Conservation (phyloP, 2,797 vertebrate genomes). For the Sylvilagus floridanus region DNA sequence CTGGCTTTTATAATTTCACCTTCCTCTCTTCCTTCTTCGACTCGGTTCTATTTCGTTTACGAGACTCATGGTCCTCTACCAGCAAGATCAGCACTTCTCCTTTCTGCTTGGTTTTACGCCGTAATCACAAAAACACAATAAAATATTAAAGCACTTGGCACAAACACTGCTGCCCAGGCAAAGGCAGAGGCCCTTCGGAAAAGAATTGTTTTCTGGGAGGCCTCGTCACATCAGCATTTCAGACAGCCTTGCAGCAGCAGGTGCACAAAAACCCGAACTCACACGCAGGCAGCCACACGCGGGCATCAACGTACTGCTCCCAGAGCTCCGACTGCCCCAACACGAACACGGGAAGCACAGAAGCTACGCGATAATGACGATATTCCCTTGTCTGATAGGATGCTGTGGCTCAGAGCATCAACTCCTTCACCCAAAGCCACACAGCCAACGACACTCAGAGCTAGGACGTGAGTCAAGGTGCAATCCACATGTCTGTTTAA, state of each 20-base stretch:
- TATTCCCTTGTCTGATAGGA: neutral
- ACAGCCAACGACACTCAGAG: neutral
- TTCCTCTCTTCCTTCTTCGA: neutral
- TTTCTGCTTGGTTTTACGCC: conserved; percentile 29
- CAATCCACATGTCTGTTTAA: neutral
- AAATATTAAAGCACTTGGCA: conserved; percentile 67
- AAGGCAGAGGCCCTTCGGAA: neutral
- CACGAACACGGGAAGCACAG: neutral
- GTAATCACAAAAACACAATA: conserved; percentile 46
- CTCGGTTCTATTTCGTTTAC: neutral
- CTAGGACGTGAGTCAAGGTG: neutral
- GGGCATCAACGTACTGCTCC: neutral
- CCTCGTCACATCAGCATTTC: neutral
- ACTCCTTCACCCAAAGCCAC: neutral
- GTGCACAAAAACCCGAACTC: neutral
- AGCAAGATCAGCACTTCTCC: conserved; percentile 40
- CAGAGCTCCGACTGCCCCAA: neutral
- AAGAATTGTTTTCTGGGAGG: neutral
- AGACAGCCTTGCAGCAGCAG: neutral
- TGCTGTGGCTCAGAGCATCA: neutral
- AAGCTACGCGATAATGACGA: neutral
- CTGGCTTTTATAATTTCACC: neutral
- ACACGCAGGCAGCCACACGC: accelerated
- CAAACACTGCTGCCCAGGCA: neutral
- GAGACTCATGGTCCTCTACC: neutral